These are phyloP conservation scores for Callospermophilus lateralis DNA, from an alignment of 2,113 vertebrate genomes.

Conservation along the genomic window DNA sequence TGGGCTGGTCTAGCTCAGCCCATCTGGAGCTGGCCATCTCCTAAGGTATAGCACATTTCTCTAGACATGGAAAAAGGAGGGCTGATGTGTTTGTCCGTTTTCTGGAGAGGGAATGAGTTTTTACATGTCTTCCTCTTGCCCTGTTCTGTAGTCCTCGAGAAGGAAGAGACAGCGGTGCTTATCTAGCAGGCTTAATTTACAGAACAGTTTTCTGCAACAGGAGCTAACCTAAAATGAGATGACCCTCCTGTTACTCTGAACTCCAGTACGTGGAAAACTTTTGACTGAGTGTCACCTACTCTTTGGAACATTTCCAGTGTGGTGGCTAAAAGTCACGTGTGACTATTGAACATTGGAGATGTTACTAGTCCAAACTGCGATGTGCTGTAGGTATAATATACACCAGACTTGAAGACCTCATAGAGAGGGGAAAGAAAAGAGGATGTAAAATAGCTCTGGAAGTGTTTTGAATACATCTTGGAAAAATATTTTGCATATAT, in stretches of 20 bases:
- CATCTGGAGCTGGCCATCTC: background rate
- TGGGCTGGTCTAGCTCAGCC: background rate
- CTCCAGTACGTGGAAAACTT: background rate
- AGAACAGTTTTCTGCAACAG: background rate
- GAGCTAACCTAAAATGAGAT: background rate
- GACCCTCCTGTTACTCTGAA: background rate
- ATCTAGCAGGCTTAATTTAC: background rate
- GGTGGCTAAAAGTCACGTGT: background rate
- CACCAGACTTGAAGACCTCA: background rate
- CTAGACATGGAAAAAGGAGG: background rate
- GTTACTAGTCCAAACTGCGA: background rate
- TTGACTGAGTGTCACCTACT: background rate
- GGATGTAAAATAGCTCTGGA: background rate
- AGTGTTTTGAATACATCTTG: background rate
- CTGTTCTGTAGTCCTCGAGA: background rate
- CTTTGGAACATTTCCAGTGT: background rate
- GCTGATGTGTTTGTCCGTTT: background rate
- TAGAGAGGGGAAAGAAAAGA: background rate
- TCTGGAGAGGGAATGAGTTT: background rate
- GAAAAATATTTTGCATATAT: slow-evolving; percentile 48
- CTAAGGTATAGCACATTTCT: background rate
- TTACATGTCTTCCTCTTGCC: background rate
- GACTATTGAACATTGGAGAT: background rate
- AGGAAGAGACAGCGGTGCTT: background rate
- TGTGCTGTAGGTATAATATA: background rate